Base-by-base conservation (phyloP, 1,140 invertebrate genomes). In the Hormaphis cornu region DNA sequence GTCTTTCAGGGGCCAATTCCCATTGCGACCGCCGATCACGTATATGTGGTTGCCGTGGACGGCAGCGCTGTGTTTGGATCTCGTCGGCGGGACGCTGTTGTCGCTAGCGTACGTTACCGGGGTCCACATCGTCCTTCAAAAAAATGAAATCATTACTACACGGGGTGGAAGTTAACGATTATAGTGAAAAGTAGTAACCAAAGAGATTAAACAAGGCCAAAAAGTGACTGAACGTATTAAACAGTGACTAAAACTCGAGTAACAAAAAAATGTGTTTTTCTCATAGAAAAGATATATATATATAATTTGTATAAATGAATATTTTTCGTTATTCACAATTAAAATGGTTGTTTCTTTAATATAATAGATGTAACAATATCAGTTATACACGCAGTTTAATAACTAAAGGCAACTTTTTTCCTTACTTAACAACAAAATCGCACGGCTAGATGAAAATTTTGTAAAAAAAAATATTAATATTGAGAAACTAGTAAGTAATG, bases 21-120 rank as follows among this genome's bases (percentile, higher is more conserved):
- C 89, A 78, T 89, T 90, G 35, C 89, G 80, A 8, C 91, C 91
- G 2, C 90, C 90, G 53, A 91, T 81, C 42, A 94, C 81, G 76
- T 91, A 93, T 61, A 93, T 83, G 78, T 85, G 80, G 35, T 86
- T 86, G 24, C 84, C 84, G 50, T 87, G 81, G 37, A 89, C 78
- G 66, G 89, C 90, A 48, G 88, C 88, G 44, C 89, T 89, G 79
- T 93, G 90, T 79, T 93, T 92, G 74, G 85, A 74, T 40, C 75
- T 71, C 22, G 74, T 72, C 12, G 73, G 73, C 3, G 74, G 75
- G 37, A 70, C 71, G 37, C 71, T 72, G 10, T 69, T 72, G 28
- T 75, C 71, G 44, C 56, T 72, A 22, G 69, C 69, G 24, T 54
- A 59, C 0, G 73, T 69, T 7, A 76, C 72, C 0, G 73, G 59